These are phyloP conservation scores for Apaloderma vittatum DNA, from an alignment of 2,113 vertebrate species.

Conservation along the genomic window DNA sequence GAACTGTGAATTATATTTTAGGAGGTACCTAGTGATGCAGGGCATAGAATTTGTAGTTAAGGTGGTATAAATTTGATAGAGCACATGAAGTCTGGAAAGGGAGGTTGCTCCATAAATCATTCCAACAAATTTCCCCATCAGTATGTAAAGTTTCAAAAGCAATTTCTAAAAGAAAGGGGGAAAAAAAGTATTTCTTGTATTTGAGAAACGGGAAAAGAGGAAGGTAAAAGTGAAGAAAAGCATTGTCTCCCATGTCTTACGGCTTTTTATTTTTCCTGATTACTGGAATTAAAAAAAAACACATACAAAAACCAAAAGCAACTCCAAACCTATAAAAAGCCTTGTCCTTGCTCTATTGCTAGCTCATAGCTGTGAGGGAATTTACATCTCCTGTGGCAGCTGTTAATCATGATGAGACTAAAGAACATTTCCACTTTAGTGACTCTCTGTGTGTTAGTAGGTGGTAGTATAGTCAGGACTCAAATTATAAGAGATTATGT, in stretches of 20 bases:
- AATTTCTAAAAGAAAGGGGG: background rate
- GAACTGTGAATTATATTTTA: background rate
- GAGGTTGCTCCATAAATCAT: background rate
- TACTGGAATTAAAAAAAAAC: background rate
- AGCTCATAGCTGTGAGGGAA: background rate
- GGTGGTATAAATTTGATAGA: background rate
- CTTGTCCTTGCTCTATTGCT: background rate
- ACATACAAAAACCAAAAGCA: background rate
- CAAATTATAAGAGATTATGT: constrained; percentile 43
- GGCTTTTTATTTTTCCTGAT: background rate
- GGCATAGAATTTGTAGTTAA: background rate
- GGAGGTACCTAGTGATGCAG: background rate
- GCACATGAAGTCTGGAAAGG: background rate
- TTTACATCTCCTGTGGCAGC: constrained; percentile 30
- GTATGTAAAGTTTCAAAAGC: background rate
- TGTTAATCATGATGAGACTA: constrained; percentile 42
- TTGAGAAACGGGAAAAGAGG: background rate
- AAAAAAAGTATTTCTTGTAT: background rate
- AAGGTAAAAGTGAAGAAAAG: background rate
- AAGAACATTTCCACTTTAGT: background rate
- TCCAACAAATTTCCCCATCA: background rate
- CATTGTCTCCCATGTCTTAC: background rate
- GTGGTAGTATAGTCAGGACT: constrained; percentile 23
- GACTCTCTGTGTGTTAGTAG: constrained; percentile 1
- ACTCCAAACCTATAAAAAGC: background rate